Base-by-base conservation (phyloP, 2,888 invertebrate genomes). In the Lochmaea capreae region DNA sequence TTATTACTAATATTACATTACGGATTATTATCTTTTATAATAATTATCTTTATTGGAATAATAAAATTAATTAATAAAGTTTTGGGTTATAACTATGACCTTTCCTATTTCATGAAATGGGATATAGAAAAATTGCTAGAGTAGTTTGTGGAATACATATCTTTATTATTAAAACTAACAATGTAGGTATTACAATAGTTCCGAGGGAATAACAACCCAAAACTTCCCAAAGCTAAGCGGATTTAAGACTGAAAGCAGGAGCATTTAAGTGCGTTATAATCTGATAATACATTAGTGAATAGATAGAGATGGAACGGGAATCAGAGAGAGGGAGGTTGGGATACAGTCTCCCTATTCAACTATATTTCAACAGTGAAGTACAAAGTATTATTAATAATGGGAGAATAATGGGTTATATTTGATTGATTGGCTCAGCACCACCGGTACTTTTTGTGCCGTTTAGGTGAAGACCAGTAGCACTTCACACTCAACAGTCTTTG, bases 251-350 rank as follows among this genome's bases (percentile, higher is more conserved):
- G 82, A 83, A 84, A 84, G 85, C 80, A 74, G 71, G 42, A 76
- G 84, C 84, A 83, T 86, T 85, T 85, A 85, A 86, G 86, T 86
- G 86, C 84, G 84, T 86, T 85, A 86, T 86, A 86, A 86, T 86
- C 86, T 83, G 81, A 79, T 82, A 83, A 83, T 85, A 84, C 85
- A 84, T 85, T 83, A 84, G 84, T 84, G 85, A 85, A 84, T 84
- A 43, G 61, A 61, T 33, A 33, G 62, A 63, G 43, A 46, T 42
- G 42, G 42, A 42, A 14, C 2, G 18, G 10, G 54, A 54, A 10
- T 54, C n/a, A 8, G 8, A 16, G 54, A 16, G 16, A 54, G 80
- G 80, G 74, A 77, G 75, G 74, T 72, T 74, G 78, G 77, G 77
- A 78, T 80, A 77, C 16, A 46, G 43, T 59, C 33, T 57, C 26